Conservation (phyloP, 1,140 invertebrate species). For the Drosophila nigromelanica region DNA sequence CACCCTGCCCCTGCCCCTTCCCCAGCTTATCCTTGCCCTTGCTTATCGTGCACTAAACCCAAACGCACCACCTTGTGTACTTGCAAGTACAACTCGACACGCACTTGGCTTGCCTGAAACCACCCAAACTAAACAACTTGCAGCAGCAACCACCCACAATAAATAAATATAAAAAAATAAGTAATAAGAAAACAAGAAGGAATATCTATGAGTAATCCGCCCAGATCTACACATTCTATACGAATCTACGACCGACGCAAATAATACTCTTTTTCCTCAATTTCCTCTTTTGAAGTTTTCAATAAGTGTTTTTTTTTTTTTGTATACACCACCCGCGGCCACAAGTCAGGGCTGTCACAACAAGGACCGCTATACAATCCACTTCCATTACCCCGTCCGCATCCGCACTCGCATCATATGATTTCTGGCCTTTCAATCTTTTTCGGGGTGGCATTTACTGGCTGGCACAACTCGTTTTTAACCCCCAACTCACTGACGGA, state of each 20-base stretch:
- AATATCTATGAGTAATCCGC: slow-evolving; percentile 57
- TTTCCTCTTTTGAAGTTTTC: slow-evolving; percentile 50
- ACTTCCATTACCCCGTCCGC: slow-evolving; percentile 20
- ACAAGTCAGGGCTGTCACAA: slow-evolving; percentile 55
- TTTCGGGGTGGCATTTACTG: slow-evolving; percentile 57
- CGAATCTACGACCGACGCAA: slow-evolving; percentile 25
- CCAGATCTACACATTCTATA: background rate
- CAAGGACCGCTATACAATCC: slow-evolving; percentile 50
- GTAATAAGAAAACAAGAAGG: slow-evolving; percentile 1
- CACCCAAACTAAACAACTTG: slow-evolving; percentile 19
- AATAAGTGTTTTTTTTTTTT: slow-evolving; percentile 7
- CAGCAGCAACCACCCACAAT: slow-evolving; percentile 44
- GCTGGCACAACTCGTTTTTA: slow-evolving; percentile 8
- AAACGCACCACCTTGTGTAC: slow-evolving; percentile 44
- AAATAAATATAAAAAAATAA: background rate
- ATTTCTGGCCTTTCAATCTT: slow-evolving; percentile 57
- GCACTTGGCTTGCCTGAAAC: slow-evolving; percentile 18
- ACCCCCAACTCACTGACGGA: slow-evolving; percentile 63
- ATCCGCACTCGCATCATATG: slow-evolving; percentile 64
- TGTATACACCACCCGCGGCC: slow-evolving; percentile 14
- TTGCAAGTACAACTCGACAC: slow-evolving; percentile 30
- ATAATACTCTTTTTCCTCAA: slow-evolving; percentile 37
- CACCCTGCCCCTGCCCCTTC: slow-evolving; percentile 2
- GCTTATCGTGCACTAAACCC: slow-evolving; percentile 12
- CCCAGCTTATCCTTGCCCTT: background rate